phyloP scores from a whole-genome alignment of 2,113 vertebrate species.

The Gila orcuttii region DNA sequence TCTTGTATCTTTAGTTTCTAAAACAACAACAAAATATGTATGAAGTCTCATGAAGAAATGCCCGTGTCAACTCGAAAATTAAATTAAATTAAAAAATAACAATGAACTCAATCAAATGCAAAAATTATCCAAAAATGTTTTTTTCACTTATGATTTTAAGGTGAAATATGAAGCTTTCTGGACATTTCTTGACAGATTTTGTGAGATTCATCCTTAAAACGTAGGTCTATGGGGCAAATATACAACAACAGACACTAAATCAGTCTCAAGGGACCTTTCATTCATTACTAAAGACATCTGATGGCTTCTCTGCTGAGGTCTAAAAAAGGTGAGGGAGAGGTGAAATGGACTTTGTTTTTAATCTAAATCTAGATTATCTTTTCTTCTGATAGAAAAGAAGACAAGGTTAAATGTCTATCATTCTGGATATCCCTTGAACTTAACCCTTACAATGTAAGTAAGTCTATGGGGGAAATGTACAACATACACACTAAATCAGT shows the following conservation, averaged over 20 bases:
- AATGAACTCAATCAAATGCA: background rate
- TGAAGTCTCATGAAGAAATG: too few relatives aligned
- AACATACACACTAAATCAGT: background rate
- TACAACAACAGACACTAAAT: background rate
- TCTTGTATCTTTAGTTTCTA: too few relatives aligned
- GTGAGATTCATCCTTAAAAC: background rate
- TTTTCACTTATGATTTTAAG: background rate
- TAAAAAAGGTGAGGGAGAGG: background rate
- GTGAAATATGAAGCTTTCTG: background rate
- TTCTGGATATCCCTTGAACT: background rate
- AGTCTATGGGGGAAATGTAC: too few relatives aligned
- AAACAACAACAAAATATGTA: too few relatives aligned
- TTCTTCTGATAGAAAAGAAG: too few relatives aligned
- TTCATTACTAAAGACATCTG: background rate
- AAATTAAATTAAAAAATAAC: too few relatives aligned
- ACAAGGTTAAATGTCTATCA: background rate
- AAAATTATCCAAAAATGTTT: background rate
- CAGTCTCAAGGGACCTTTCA: background rate
- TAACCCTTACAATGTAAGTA: background rate
- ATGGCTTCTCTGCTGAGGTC: background rate
- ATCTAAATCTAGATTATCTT: background rate
- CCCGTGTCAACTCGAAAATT: too few relatives aligned
- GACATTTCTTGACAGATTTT: background rate
- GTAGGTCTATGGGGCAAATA: background rate
- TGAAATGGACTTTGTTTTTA: background rate